Evolutionary conservation across 2,113 vertebrate genomes (phyloP).

Genomic region (Nerophis ophidion): DNA sequence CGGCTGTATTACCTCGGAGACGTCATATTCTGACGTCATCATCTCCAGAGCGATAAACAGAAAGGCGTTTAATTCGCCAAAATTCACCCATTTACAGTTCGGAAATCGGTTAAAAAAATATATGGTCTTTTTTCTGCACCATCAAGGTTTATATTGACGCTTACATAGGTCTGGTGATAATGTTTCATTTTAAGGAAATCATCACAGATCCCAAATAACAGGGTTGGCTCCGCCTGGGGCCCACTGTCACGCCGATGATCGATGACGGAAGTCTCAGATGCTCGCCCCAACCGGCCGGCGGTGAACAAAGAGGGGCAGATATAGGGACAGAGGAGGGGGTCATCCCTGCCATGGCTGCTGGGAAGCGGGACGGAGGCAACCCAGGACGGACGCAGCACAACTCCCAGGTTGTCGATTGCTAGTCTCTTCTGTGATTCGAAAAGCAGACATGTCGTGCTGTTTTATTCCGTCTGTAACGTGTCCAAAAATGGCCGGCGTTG

Average conservation of each 20-base stretch:
- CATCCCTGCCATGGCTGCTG: conserved; percentile 49
- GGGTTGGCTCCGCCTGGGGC: conserved; percentile 64
- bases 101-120: too few relatives aligned
- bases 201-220: conserved; percentile 69
- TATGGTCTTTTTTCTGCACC: too few relatives aligned
- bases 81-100: too few relatives aligned
- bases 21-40: too few relatives aligned
- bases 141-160: too few relatives aligned
- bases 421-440: conserved; percentile 65
- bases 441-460: conserved; percentile 67
- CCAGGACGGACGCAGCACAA: conserved; percentile 47
- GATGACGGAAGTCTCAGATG: conserved; percentile 59
- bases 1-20: too few relatives aligned
- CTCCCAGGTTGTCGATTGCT: conserved; percentile 60
- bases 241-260: conserved; percentile 68
- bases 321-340: conserved; percentile 62
- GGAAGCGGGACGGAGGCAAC: conserved; percentile 37
- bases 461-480: conserved; percentile 67
- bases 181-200: conserved; percentile 69
- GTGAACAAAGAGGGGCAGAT: conserved; percentile 69
- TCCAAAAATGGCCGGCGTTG: conserved; percentile 62
- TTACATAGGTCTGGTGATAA: too few relatives aligned
- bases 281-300: conserved; percentile 55
- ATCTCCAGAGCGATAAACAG: too few relatives aligned
- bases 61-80: too few relatives aligned